Conservation (phyloP, 2,797 vertebrate species). For the Diplodus puntazzo region DNA sequence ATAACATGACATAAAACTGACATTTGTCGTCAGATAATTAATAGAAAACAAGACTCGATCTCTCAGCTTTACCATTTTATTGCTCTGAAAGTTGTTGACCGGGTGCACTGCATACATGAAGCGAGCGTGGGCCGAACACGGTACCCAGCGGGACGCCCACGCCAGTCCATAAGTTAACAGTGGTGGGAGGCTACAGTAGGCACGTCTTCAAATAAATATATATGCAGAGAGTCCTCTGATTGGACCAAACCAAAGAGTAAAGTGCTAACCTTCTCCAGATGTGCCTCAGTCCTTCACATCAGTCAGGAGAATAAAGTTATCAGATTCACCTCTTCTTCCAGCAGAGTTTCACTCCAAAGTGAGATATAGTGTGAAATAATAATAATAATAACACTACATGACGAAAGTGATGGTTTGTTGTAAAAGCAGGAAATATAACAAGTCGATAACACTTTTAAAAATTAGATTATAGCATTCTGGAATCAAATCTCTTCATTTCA, state of each 20-base stretch:
- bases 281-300: not conserved
- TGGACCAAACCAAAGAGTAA: constrained; percentile 26
- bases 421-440: constrained; percentile 2
- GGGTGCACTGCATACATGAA: constrained; percentile 35
- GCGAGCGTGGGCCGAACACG: not conserved
- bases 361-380: not conserved
- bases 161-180: constrained; percentile 14
- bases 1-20: not conserved
- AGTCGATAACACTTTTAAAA: constrained; percentile 4
- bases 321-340: constrained; percentile 7
- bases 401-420: not conserved
- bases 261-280: constrained; percentile 36
- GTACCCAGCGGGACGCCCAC: not conserved
- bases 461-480: not conserved
- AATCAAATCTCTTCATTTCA: constrained; percentile 35
- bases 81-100: constrained; percentile 39
- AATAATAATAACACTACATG: not conserved
- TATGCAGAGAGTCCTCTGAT: not conserved
- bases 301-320: not conserved
- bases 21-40: not conserved
- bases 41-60: not conserved
- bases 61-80: constrained; percentile 54
- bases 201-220: constrained; percentile 46
- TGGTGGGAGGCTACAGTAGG: constrained; percentile 37
- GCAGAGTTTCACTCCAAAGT: constrained; percentile 24